phyloP scores from a whole-genome alignment of 2,888 invertebrate species.

The Phlogophora meticulosa region DNA sequence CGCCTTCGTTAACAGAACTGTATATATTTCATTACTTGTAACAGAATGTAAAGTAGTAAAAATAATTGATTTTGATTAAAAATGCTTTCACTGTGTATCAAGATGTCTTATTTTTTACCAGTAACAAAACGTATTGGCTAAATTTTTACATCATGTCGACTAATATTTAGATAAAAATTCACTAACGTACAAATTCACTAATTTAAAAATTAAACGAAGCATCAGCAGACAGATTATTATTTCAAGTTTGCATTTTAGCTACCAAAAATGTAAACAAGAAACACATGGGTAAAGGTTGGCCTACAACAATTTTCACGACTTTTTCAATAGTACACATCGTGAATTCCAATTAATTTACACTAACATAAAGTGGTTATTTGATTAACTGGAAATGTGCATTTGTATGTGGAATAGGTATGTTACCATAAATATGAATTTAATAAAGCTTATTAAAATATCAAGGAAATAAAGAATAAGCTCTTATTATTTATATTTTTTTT shows the following conservation, averaged over 20 bases:
- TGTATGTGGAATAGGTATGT: conserved; percentile 1
- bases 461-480: conserved; percentile 14
- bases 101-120: conserved; percentile 4
- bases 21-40: not conserved
- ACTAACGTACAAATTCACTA: not conserved
- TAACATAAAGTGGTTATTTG: no score
- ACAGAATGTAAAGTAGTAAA: conserved; percentile 1
- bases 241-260: no score
- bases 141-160: not conserved
- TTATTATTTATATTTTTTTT: conserved; percentile 30
- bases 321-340: no score
- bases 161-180: not conserved
- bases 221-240: no score
- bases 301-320: no score
- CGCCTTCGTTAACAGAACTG: no score
- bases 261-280: no score
- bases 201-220: not conserved
- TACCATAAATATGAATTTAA: not conserved
- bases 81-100: conserved; percentile 10
- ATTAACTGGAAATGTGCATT: no score
- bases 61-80: conserved; percentile 2
- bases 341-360: no score
- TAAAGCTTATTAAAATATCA: conserved; percentile 5
- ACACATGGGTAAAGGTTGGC: no score
- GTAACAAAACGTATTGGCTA: not conserved